Evolutionary conservation across 2,888 invertebrate genomes (phyloP), one percentile per base, ranked within the genome.

Genomic region (Exocentrus adspersus): DNA sequence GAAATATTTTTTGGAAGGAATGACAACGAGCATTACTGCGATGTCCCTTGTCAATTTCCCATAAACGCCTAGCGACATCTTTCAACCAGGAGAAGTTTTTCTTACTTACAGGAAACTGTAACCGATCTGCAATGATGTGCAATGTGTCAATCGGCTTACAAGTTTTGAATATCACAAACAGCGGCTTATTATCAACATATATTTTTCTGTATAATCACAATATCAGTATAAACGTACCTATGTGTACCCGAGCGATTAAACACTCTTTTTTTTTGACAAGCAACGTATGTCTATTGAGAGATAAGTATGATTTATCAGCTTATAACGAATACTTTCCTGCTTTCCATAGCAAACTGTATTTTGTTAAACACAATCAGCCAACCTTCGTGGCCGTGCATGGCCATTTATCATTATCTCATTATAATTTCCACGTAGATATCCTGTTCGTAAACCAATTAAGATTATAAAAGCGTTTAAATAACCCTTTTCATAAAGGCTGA

Each of bases 281-380:
- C 30, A 45, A 57, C 46, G 17, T 57, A 32, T 32, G 57, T 46
- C 12, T 30, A 45, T 57, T 24, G 19, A 43, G 19, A 43, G 54
- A 56, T 56, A 56, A 56, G 28, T n/a, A 17, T 56, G 54, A 56
- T 56, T 56, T 56, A 56, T 43, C 24, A 43, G 10, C 21, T 28
- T 12, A 41, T 56, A 56, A 56, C 37, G 45, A 43, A 16, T 42
- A 9, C 24, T 12, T 53, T 53, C 14, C 42, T 53, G 21, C 41
- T 53, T 53, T 21, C 20, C 24, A 51, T 32, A 51, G 5, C 32
- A 50, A 51, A 30, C 51, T 51, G 30, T 32, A 51, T 51, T n/a
- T 51, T 51, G 51, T 51, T 19, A 17, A 16, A 32, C 19, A 32
- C 51, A 30, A 32, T 51, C 51, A 51, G 20, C 17, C 32, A 19